Evolutionary conservation across 2,113 vertebrate species (phyloP), one percentile per base, ranked within the genome.

Genomic region (Gobius niger): DNA sequence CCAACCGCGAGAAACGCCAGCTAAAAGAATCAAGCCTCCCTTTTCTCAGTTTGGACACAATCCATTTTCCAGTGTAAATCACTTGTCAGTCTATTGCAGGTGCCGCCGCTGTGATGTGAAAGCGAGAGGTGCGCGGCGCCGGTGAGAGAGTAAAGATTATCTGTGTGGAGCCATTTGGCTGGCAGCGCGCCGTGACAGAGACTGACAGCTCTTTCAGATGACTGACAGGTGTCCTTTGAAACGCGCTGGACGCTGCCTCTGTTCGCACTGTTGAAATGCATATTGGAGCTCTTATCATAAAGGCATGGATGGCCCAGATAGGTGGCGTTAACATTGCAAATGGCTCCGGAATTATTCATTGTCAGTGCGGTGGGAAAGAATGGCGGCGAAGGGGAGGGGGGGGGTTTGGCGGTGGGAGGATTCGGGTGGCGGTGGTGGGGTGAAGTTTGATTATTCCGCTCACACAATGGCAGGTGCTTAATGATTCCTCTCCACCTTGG

Each of bases 181-280:
- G 94, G 94, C 96, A 95, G 92, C 88, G 84, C 90, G 90, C 88
- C 88, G 90, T 91, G 92, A 85, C 81, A 91, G 93, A 95, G 97
- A 98, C 91, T 98, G 98, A 98, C 96, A 98, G 96, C 93, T 95
- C 95, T 96, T 93, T 95, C 92, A 88, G 83, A 92, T 99, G 98
- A 99, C 93, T 99, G 98, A 96, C 98, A 98, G 97, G 96, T 99
- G 96, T 99, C 98, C 97, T 99, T 99, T 99, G 95, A 95, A 97
- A 96, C 91, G 95, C 94, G 93, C 93, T 89, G 88, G 94, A 96
- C 94, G 95, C 95, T 76, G 94, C 94, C 94, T 95, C 96, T 95
- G 95, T 92, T 94, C 95, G 91, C 94, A 95, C 96, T 96, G 96
- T 98, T 99, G 97, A 99, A 98, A 98, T 98, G 98, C 97, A 98